These are phyloP conservation scores for Gonatopus flavifemur DNA, from an alignment of 1,140 invertebrate species.

Conservation along the genomic window DNA sequence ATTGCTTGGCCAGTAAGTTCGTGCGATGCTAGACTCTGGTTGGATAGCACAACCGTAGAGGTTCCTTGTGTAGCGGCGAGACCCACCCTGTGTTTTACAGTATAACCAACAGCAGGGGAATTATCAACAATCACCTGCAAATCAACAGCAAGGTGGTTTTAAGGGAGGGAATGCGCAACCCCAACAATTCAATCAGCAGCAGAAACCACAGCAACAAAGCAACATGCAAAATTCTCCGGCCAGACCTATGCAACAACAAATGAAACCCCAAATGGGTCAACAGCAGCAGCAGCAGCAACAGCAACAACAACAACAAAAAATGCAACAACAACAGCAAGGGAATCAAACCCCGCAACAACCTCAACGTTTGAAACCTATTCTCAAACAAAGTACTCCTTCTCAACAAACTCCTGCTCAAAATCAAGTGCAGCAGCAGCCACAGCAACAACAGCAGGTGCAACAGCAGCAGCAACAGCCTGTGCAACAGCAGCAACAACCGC, in stretches of 20 bases:
- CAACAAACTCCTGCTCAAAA: slow-evolving; percentile 9
- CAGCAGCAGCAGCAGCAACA: slow-evolving; percentile 10
- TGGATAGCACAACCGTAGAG: slow-evolving; percentile 57
- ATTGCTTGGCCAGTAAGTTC: slow-evolving; percentile 43
- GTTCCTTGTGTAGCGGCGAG: slow-evolving; percentile 60
- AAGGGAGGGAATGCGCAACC: slow-evolving; percentile 32
- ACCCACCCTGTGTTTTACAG: slow-evolving; percentile 57
- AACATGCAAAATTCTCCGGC: too few species aligned
- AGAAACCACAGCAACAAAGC: slow-evolving; percentile 14
- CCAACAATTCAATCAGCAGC: slow-evolving; percentile 15
- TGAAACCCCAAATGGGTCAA: slow-evolving; percentile 11
- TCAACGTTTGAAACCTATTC: slow-evolving; percentile 47
- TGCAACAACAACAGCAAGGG: slow-evolving; percentile 15
- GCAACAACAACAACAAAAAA: slow-evolving; percentile 18
- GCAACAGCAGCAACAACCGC: slow-evolving; percentile 3
- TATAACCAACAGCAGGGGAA: slow-evolving; percentile 45
- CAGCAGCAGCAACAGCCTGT: neutral
- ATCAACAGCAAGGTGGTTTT: slow-evolving; percentile 36
- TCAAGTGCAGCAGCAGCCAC: slow-evolving; percentile 3
- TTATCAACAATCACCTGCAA: slow-evolving; percentile 38
- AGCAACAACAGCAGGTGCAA: neutral
- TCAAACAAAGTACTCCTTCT: slow-evolving; percentile 33
- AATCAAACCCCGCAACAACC: slow-evolving; percentile 22
- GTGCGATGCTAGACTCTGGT: slow-evolving; percentile 56
- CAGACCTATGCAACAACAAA: slow-evolving; percentile 2